Evolutionary conservation across 2,113 vertebrate genomes (phyloP).

Genomic region (Grantiella picta): DNA sequence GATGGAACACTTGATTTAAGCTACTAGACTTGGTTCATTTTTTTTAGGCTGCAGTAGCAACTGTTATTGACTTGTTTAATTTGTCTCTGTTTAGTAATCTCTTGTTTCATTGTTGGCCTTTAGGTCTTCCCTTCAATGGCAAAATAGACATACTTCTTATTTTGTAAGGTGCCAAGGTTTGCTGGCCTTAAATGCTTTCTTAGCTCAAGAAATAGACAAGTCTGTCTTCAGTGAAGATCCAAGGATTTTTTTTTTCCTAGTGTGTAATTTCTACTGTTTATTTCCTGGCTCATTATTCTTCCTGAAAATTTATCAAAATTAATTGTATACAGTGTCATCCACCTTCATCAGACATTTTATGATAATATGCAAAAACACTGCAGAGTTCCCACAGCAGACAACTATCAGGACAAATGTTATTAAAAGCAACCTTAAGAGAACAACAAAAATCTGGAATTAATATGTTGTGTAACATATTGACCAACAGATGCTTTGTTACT

Average conservation of each 20-base stretch:
- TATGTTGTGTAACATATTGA: not conserved
- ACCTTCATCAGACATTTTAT: not conserved
- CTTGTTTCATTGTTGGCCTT: not conserved
- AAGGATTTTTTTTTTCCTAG: not conserved
- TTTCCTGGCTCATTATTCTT: not conserved
- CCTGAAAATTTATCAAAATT: not conserved
- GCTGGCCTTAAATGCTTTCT: not conserved
- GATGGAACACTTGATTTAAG: conserved; percentile 2
- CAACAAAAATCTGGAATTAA: not conserved
- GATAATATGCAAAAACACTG: not conserved
- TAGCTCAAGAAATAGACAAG: not conserved
- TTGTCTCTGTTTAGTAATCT: not conserved
- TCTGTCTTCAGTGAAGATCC: not conserved
- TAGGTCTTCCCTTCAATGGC: not conserved
- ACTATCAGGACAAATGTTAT: not conserved
- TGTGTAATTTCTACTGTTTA: not conserved
- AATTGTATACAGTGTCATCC: not conserved
- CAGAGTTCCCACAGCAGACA: not conserved
- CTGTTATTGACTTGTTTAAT: not conserved
- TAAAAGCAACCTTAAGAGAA: not conserved
- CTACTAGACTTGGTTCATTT: not conserved
- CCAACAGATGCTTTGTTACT: conserved; percentile 22
- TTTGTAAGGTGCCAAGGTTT: not conserved
- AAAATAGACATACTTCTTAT: not conserved
- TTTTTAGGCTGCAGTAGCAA: not conserved